Base-by-base conservation (phyloP, 2,113 vertebrate species). In the Casuarius casuarius region DNA sequence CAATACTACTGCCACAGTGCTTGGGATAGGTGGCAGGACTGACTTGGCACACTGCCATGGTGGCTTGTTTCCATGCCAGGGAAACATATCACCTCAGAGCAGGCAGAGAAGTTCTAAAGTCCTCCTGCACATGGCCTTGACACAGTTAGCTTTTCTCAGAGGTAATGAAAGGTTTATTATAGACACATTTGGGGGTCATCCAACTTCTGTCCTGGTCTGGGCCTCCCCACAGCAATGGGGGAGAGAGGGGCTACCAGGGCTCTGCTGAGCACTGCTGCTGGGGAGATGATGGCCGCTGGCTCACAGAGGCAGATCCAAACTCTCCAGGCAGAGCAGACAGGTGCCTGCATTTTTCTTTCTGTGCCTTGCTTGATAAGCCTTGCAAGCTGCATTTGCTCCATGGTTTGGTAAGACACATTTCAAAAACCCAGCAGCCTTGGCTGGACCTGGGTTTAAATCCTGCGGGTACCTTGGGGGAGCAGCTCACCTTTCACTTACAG, bases 11-110 rank as follows among this genome's bases (percentile, higher is more conserved):
- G 79, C 46, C 71, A 49, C 6, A 1, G 48, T 76, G 58, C 58
- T 23, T 33, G 40, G 31, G 68, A 28, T 0, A 4, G 26, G 61
- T 72, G 82, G 42, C 91, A 94, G 83, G 48, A 51, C 38, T 3
- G 0, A 33, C 79, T 66, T 59, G 42, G 38, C 83, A 62, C 0
- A 0, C 31, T 86, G 78, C 63, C 7, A 0, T 1, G 0, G 22
- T 52, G 59, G 14, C 25, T 73, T 31, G 11, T 91, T 89, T 66
- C 72, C 4, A 1, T 35, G 22, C 25, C 63, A 48, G 25, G 68
- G 44, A 86, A 9, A 7, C 35, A 14, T 19, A 6, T 23, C 1
- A 1, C 63, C 88, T 78, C 62, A 44, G 49, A 85, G 46, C 9
- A 46, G 78, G 38, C 2, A 19, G n/a, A 56, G 48, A 56, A 74